phyloP scores from a whole-genome alignment of 2,797 vertebrate species.

The Melanotaenia trifasciata region DNA sequence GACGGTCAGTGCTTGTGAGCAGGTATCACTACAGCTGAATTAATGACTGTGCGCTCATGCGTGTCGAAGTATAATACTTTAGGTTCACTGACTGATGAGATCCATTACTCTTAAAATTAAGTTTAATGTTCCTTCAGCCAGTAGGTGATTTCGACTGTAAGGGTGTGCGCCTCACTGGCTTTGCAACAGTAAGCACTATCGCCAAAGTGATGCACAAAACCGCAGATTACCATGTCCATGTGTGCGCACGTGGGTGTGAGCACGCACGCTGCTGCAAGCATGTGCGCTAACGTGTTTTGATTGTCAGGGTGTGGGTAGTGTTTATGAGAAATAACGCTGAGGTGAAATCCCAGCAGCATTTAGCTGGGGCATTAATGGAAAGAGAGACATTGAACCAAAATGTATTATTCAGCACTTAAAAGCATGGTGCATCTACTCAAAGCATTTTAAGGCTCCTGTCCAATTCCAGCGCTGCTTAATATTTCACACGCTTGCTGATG shows the following conservation, averaged over 20 bases:
- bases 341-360: conserved; percentile 69
- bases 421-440: conserved; percentile 76
- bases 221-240: neutral
- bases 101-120: conserved; percentile 84
- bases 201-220: conserved; percentile 8
- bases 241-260: conserved; percentile 12
- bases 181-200: conserved; percentile 40
- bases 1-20: conserved; percentile 68
- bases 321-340: conserved; percentile 69
- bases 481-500: conserved; percentile 74
- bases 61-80: conserved; percentile 72
- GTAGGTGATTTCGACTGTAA: conserved; percentile 76
- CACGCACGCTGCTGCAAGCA: neutral
- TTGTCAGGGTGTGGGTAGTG: conserved; percentile 61
- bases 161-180: conserved; percentile 48
- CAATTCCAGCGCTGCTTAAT: conserved; percentile 75
- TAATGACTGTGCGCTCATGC: conserved; percentile 71
- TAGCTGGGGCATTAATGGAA: conserved; percentile 74
- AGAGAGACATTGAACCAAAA: conserved; percentile 77
- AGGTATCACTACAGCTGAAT: conserved; percentile 73
- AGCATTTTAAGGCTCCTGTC: conserved; percentile 71
- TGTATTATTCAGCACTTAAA: conserved; percentile 83
- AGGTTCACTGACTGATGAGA: conserved; percentile 84
- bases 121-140: conserved; percentile 82
- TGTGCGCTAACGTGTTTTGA: conserved; percentile 46